Base-by-base conservation (phyloP, 2,797 vertebrate species). In the Chaetodon trifasciatus region DNA sequence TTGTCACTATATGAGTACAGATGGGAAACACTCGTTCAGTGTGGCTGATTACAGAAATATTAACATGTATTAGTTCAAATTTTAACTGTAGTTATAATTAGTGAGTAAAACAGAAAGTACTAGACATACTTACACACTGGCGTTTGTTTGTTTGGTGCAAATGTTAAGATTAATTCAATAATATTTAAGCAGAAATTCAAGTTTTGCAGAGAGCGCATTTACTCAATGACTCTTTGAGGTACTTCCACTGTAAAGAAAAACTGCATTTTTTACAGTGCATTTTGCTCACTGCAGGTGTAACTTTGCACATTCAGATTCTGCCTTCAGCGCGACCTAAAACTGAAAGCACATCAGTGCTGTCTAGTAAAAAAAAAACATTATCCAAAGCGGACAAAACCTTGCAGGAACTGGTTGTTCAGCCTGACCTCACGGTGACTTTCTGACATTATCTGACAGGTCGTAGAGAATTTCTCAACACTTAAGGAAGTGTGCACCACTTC, bases 401-500 rank as follows among this genome's bases (percentile, higher is more conserved):
- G 52, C 46, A 60, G 28, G 15, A 52, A 68, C 44, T 67, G 47
- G 40, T 50, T 64, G 56, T 66, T 56, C n/a, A 73, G 15, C 17
- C 39, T 60, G 23, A 63, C 24, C 7, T 28, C 44, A 12, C 6
- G 11, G 17, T 55, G 47, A 79, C 53, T 24, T 74, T 79, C 39
- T 78, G 49, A 70, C 58, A 42, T 66, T 8, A 23, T 44, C 44
- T 66, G 37, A 69, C 11, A 4, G 23, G n/a, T 19, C 32, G 11
- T 10, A 11, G 39, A 35, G 2, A 9, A 78, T 86, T 85, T 85
- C 75, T 68, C 78, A 78, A 84, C 57, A 60, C 13, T 5, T 7
- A 23, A 19, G 0, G 5, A 71, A 84, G 23, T 10, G 1, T 50
- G 74, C 47, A 10, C 44, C 8, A 74, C 24, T 67, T 74, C n/a